Evolutionary conservation across 2,888 invertebrate species (phyloP).

Genomic region (Tuberolachnus salignus): DNA sequence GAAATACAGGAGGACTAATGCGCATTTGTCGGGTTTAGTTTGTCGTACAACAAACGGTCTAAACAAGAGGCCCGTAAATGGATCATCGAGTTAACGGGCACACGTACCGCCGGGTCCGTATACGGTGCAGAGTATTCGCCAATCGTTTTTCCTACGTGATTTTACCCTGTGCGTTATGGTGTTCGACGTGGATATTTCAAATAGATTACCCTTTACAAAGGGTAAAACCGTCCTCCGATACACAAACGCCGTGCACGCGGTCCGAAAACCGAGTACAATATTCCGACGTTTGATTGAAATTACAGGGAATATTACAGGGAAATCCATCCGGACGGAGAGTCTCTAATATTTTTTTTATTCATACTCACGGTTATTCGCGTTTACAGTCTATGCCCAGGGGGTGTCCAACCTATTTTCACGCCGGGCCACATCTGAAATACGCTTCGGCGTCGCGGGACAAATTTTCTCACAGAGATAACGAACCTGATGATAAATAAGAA

Average conservation of each 20-base stretch:
- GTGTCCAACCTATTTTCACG: no score
- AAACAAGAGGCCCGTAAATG: conserved; percentile 2
- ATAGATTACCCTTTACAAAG: conserved; percentile 13
- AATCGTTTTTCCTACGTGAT: conserved; percentile 18
- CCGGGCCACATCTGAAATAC: no score
- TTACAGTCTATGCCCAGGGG: no score
- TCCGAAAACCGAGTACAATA: conserved; percentile 7
- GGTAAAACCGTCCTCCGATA: neutral
- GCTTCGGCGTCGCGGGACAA: no score
- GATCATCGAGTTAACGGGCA: neutral
- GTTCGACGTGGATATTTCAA: conserved; percentile 33
- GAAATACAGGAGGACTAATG: neutral
- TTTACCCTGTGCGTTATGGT: conserved; percentile 1
- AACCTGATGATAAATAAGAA: no score
- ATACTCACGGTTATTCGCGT: no score
- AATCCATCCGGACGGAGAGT: neutral
- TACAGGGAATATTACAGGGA: neutral
- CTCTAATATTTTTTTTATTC: no score
- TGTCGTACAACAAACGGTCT: conserved; percentile 2
- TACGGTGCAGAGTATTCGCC: neutral
- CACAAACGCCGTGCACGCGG: neutral
- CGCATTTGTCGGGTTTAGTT: neutral
- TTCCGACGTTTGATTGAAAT: conserved; percentile 26
- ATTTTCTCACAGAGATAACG: no score
- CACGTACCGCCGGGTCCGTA: neutral